Evolutionary conservation across 2,888 invertebrate genomes (phyloP).

Genomic region (Caradrina kadenii): DNA sequence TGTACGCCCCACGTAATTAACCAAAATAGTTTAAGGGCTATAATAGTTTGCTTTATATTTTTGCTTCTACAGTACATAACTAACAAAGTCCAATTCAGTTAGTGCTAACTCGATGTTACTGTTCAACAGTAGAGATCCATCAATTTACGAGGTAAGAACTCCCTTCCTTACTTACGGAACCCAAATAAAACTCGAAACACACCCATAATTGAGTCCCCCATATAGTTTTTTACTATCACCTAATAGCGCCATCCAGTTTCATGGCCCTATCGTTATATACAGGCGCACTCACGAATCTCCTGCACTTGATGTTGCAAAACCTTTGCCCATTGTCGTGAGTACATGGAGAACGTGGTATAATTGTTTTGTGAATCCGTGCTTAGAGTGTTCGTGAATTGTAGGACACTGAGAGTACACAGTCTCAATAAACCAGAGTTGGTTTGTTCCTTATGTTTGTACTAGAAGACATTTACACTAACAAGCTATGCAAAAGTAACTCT

Average conservation of each 20-base stretch:
- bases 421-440: background rate
- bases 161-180: slow-evolving; percentile 1
- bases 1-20: too few relatives aligned
- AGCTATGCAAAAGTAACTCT: background rate
- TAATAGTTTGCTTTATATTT: too few relatives aligned
- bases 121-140: background rate
- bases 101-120: background rate
- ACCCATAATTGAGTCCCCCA: slow-evolving; percentile 19
- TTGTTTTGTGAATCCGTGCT: slow-evolving; percentile 63
- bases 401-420: slow-evolving; percentile 15
- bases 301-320: slow-evolving; percentile 76
- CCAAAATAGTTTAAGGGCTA: too few relatives aligned
- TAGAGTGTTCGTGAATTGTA: slow-evolving; percentile 48
- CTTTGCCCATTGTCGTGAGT: slow-evolving; percentile 77
- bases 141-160: background rate
- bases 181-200: slow-evolving; percentile 29
- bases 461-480: background rate
- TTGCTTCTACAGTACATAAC: background rate
- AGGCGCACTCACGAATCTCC: slow-evolving; percentile 71
- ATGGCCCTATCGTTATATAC: slow-evolving; percentile 65
- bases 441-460: slow-evolving; percentile 30
- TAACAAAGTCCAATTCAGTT: background rate
- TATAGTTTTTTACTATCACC: slow-evolving; percentile 34
- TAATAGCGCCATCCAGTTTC: slow-evolving; percentile 51
- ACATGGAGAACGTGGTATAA: slow-evolving; percentile 71